Base-by-base conservation (phyloP, 2,113 vertebrate genomes). In the Daubentonia madagascariensis region DNA sequence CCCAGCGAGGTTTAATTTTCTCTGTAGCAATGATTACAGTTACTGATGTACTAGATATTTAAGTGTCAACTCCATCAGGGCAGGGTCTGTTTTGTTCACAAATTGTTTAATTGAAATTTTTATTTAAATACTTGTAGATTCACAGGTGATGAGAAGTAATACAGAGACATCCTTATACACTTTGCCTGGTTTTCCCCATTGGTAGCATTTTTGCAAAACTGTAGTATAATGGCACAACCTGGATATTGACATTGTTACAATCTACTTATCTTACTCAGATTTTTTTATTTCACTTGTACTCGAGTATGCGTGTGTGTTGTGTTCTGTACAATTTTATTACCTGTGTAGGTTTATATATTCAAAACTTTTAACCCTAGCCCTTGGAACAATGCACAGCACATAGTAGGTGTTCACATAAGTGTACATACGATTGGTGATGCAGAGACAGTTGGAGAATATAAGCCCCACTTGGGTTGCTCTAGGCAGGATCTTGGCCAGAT, bases 401-500 rank as follows among this genome's bases (percentile, higher is more conserved):
- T 20, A 80, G 59, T 35, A 68, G 43, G 11, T 25, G 35, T n/a
- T 12, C 3, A 32, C 23, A 68, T 22, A 45, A 1, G 37, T 17
- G 3, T 30, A 8, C 3, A 25, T 3, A 17, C 8, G 52, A 78
- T 13, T 11, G 25, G 61, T 22, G 72, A 11, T 8, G 1, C 22
- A 23, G 43, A 70, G 75, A 52, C 52, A n/a, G 30, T 61, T 40
- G 28, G 40, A 86, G 52, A 18, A 1, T 18, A 9, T 37, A 1
- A 7, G 13, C 12, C 16, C 35, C 1, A 2, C 43, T 2, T 52
- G 1, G 0, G 9, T 28, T 40, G 30, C 12, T 35, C 40, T 70
- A 6, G 80, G 80, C 17, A 40, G 70, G 59, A 28, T 28, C 12
- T 13, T 73, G 11, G 23, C 23, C 13, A 73, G 2, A 20, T 43